Evolutionary conservation across 2,113 vertebrate genomes (phyloP), one percentile per base, ranked within the genome.

Genomic region (Erythrolamprus reginae): DNA sequence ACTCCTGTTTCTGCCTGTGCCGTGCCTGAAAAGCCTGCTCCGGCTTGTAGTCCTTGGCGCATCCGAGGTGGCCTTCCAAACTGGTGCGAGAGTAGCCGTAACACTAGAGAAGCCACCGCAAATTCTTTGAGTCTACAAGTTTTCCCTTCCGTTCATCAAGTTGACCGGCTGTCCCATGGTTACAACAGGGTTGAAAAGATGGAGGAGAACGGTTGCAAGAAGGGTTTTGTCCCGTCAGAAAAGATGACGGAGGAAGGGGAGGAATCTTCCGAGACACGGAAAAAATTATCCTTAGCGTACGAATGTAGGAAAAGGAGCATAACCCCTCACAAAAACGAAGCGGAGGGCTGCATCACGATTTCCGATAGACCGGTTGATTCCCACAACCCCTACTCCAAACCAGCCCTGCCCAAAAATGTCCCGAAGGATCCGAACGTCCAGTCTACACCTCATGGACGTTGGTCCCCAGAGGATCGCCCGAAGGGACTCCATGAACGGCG

Each of bases 131-230:
- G 42, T 85, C 82, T 51, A 28, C 93, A 38, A 0, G 92, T 96
- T 51, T 97, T 97, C 94, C 97, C 97, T 45, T 91, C 90, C 0
- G 6, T 95, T 0, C 93, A 61, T 9, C 4, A 94, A 56, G 19
- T 3, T 0, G 77, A 94, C 88, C 55, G 53, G 65, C 42, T 61
- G 13, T 12, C 93, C 0, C 12, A 0, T 45, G 89, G 13, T 28
- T 65, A 92, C 0, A 0, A 1, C 0, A 70, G 83, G 17, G 52
- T 82, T 0, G 0, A 4, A 0, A 92, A 90, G 61, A 8, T 0
- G 0, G 89, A 53, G 77, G 89, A 88, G 47, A 12, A 19, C 1
- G 17, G 24, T 21, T 90, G 28, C 0, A 26, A 52, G 4, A 4
- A 7, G 38, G 87, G 38, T 21, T 0, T 3, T 9, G 84, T 87